Conservation (phyloP, 2,797 vertebrate species). For the Rhabdomys pumilio region DNA sequence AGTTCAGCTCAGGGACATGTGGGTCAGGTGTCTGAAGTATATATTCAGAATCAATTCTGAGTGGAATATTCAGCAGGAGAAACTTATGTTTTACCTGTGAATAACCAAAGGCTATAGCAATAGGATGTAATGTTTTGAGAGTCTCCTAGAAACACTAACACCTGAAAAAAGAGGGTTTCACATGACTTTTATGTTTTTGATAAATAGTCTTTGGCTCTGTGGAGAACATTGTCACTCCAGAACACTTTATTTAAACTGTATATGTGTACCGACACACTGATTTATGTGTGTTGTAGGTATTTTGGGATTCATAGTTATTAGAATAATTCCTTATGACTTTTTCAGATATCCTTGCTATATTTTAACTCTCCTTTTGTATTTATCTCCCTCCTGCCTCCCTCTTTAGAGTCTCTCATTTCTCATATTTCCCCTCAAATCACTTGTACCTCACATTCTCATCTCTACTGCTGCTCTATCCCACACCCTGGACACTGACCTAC, state of each 20-base stretch:
- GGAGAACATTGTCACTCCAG: not conserved
- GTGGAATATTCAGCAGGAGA: not conserved
- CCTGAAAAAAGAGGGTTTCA: not conserved
- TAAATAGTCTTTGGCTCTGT: not conserved
- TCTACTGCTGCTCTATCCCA: not conserved
- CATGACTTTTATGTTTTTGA: not conserved
- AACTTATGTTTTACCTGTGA: not conserved
- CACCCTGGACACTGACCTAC: not conserved
- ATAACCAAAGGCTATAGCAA: not conserved
- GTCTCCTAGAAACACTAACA: not conserved
- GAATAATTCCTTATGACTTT: not conserved
- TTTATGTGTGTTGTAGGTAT: not conserved
- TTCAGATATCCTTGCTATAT: not conserved
- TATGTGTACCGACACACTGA: not conserved
- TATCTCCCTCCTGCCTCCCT: not conserved
- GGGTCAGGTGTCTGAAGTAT: not conserved
- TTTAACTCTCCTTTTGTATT: not conserved
- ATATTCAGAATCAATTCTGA: not conserved
- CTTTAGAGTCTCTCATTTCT: not conserved
- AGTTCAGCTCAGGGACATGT: not conserved
- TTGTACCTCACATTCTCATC: not conserved
- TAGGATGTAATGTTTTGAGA: not conserved
- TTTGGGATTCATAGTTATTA: not conserved
- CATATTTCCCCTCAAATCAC: not conserved
- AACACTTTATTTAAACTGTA: not conserved